These are phyloP conservation scores for Tapera naevia DNA, from an alignment of 2,797 vertebrate genomes.

Conservation along the genomic window DNA sequence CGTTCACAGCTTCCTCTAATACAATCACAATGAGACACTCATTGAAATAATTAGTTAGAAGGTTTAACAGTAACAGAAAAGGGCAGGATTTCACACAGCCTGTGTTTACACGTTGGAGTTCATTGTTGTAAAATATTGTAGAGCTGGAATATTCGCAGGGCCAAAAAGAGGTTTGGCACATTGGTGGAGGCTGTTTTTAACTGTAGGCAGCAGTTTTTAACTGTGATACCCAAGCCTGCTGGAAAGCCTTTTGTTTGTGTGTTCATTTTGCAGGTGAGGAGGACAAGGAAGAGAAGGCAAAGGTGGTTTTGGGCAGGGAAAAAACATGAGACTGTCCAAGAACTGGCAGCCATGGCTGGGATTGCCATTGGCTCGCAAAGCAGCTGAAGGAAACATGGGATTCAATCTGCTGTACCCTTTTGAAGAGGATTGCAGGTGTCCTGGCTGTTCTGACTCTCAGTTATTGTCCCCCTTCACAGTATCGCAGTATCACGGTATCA, in stretches of 20 bases:
- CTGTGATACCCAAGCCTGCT: background rate
- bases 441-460: background rate
- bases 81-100: background rate
- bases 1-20: background rate
- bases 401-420: background rate
- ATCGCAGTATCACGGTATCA: too few species aligned
- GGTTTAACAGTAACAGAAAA: background rate
- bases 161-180: background rate
- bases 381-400: background rate
- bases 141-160: background rate
- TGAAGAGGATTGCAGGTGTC: background rate
- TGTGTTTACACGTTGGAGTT: background rate
- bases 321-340: rapidly evolving
- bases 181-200: background rate
- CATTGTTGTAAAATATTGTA: background rate
- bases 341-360: background rate
- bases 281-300: background rate
- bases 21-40: background rate
- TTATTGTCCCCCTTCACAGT: background rate
- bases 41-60: background rate
- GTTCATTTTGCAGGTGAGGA: background rate
- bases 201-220: background rate
- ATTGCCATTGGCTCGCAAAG: background rate
- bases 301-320: background rate
- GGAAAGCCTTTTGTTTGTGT: background rate